Evolutionary conservation across 2,797 vertebrate species (phyloP), one percentile per base, ranked within the genome.

Genomic region (Periparus ater): DNA sequence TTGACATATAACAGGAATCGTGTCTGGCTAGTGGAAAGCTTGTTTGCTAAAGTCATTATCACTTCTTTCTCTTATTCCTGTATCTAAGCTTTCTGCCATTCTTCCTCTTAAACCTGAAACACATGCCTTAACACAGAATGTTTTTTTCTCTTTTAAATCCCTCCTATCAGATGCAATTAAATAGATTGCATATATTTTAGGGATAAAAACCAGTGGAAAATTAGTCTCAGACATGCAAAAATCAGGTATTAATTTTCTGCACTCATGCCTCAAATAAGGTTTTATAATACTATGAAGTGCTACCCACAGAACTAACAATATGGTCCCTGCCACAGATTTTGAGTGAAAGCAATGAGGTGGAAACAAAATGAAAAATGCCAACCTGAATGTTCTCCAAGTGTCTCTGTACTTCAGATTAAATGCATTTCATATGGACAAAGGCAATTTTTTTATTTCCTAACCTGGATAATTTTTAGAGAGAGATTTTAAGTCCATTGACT

Each of bases 31-130:
- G 81, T 22, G 54, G 60, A 93, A 85, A 85, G 17, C 17, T 87
- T 80, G 74, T 82, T 96, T 97, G 94, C 54, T 96, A 89, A 95
- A 97, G 75, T 54, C 84, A 87, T 96, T 96, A 94, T 68, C 88
- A 70, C 81, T 85, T 91, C 57, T 86, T 86, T 71, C 61, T 83
- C 42, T 80, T 89, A 60, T 79, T 91, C 45, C 51, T 78, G 6
- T 42, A 55, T 54, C 42, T 75, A 90, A 95, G 62, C n/a, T 80
- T 93, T 94, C 75, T 91, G 50, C 90, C 86, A 67, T 93, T 95
- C 84, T 87, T 88, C 50, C 42, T 76, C 50, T 79, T 81, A 91
- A 82, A 88, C 40, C 8, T 44, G 29, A 79, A 94, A 84, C 65
- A 90, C 18, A 61, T 67, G 32, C 32, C 21, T 82, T 87, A 83